These are phyloP conservation scores for Rhinoptilus africanus DNA, from an alignment of 2,113 vertebrate species.

Conservation along the genomic window DNA sequence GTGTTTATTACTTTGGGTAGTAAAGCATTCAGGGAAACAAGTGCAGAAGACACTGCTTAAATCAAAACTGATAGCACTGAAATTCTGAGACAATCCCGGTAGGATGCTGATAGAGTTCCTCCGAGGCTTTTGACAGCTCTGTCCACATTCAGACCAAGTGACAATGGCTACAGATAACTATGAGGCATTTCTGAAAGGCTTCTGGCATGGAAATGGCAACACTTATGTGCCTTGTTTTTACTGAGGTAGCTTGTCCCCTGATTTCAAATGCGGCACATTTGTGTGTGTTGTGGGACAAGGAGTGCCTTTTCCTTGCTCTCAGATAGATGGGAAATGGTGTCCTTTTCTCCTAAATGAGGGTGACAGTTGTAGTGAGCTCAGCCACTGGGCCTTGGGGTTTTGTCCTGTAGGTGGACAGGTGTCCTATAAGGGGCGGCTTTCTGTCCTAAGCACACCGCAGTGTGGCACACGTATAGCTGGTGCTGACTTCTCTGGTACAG, in stretches of 20 bases:
- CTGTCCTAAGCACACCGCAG: neutral
- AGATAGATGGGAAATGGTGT: neutral
- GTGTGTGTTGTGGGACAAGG: neutral
- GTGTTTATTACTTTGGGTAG: constrained; percentile 1
- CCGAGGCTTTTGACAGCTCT: neutral
- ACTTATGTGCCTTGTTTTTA: neutral
- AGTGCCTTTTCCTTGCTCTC: neutral
- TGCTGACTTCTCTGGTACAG: neutral
- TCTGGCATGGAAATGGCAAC: neutral
- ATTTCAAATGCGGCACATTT: neutral
- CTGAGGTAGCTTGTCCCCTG: accelerated
- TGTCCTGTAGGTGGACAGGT: neutral
- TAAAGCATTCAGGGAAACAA: neutral
- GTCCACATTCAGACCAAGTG: neutral
- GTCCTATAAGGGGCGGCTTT: neutral
- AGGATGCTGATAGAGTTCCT: neutral
- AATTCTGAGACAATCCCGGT: accelerated
- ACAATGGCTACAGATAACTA: neutral
- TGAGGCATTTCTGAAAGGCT: neutral
- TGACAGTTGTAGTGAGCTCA: neutral
- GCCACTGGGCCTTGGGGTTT: neutral
- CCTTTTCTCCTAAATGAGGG: neutral
- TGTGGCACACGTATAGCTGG: neutral
- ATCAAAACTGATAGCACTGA: neutral
- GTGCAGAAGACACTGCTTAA: neutral